These are phyloP conservation scores for Platyscelio sp. DNA, from an alignment of 2,888 invertebrate genomes.

Conservation along the genomic window DNA sequence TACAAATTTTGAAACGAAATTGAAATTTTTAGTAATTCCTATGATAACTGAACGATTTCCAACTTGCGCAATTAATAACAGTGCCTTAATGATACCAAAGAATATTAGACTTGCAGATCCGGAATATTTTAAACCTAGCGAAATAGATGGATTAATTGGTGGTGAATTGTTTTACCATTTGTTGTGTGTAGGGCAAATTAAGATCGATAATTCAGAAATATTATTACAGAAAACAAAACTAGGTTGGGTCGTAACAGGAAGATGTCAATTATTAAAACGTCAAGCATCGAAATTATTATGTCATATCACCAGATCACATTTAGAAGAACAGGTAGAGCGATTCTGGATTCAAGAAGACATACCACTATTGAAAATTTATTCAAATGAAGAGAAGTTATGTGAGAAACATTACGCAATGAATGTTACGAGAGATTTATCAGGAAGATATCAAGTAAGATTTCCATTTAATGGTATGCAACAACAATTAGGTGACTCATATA, in stretches of 20 bases:
- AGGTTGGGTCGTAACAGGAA: conserved; percentile 52
- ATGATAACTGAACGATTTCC: conserved; percentile 50
- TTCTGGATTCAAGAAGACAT: conserved; percentile 9
- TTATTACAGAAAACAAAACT: conserved; percentile 53
- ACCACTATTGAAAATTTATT: not conserved
- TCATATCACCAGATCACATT: not conserved
- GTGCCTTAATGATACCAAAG: not conserved
- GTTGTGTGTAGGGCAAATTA: conserved; percentile 27
- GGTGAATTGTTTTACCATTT: conserved; percentile 33
- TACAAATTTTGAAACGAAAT: conserved; percentile 15
- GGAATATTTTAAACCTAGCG: conserved; percentile 8
- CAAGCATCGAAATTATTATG: not conserved
- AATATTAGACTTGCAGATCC: conserved; percentile 25
- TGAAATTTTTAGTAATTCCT: conserved; percentile 44
- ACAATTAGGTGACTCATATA: not conserved
- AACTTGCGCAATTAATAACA: conserved; percentile 25
- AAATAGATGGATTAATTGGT: conserved; percentile 11
- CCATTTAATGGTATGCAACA: not conserved
- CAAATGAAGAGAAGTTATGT: not conserved
- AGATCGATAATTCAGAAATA: not conserved
- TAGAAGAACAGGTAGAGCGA: not conserved
- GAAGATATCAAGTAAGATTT: not conserved
- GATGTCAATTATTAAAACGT: not conserved
- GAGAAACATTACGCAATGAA: not conserved
- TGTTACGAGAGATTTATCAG: not conserved